A percentile compares a stretch with the other conserved stretches of the same genome.
Conservation (phyloP, 2,113 vertebrate species). For the Eubucco bourcierii region DNA sequence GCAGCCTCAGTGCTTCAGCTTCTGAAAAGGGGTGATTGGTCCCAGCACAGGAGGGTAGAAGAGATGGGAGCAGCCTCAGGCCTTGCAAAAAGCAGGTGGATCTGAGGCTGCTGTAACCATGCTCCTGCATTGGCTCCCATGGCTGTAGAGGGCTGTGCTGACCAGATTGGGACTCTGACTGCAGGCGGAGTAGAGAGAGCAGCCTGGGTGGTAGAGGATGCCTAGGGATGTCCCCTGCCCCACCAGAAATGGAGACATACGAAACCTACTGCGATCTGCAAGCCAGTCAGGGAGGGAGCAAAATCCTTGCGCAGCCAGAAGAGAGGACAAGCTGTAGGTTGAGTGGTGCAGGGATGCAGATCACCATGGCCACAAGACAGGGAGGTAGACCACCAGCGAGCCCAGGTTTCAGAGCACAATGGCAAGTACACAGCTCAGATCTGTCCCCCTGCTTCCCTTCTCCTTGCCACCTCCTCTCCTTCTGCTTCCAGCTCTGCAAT, state of each 20-base stretch:
- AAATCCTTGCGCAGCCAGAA: background rate
- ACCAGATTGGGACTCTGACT: accelerated
- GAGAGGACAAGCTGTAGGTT: accelerated
- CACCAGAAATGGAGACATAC: accelerated
- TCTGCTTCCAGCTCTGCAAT: background rate
- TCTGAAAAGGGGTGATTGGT: accelerated
- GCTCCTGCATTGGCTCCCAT: accelerated
- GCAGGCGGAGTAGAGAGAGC: background rate
- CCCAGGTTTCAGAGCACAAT: accelerated
- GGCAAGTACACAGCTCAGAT: background rate
- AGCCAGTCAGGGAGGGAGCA: accelerated
- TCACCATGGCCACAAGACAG: background rate
- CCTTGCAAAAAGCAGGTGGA: accelerated
- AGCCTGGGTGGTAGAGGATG: accelerated
- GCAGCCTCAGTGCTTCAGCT: background rate
- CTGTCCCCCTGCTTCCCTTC: background rate
- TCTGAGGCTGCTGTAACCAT: accelerated
- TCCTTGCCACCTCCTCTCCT: background rate
- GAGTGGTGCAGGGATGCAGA: background rate
- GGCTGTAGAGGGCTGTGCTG: accelerated
- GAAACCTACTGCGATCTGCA: background rate
- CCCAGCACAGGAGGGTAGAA: background rate
- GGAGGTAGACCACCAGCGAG: accelerated
- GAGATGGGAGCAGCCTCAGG: background rate
- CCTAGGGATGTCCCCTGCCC: background rate